These are phyloP conservation scores for Scaptomyza reducta DNA, from an alignment of 2,888 invertebrate species.

Conservation along the genomic window DNA sequence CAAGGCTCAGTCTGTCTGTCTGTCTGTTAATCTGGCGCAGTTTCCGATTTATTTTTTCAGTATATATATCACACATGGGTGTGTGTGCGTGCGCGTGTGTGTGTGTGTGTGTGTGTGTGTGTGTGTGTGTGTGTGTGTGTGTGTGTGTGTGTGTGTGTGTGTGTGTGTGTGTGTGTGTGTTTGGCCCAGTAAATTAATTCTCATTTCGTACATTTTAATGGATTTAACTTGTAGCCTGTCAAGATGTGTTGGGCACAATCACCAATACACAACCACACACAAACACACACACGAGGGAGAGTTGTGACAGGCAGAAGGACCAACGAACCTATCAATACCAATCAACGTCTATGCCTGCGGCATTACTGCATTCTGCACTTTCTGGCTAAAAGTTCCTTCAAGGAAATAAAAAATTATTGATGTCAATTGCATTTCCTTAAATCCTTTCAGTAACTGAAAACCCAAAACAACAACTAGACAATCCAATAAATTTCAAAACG, in stretches of 20 bases:
- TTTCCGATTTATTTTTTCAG: conserved; percentile 1
- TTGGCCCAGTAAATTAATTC: conserved; percentile 65
- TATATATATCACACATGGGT: not conserved
- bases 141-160: not conserved
- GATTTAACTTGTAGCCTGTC: conserved; percentile 70
- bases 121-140: conserved; percentile 2
- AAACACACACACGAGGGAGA: not conserved
- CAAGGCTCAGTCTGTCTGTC: conserved; percentile 19
- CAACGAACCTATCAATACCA: conserved; percentile 8
- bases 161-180: conserved; percentile 4
- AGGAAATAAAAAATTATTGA: not conserved
- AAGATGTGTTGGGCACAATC: conserved; percentile 20
- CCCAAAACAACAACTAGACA: too few species aligned
- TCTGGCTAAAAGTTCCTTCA: not conserved
- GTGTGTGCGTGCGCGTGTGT: too few species aligned
- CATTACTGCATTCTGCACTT: conserved; percentile 11
- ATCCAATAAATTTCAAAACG: not conserved
- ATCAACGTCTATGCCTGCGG: conserved; percentile 13
- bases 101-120: conserved; percentile 4
- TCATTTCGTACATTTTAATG: conserved; percentile 72
- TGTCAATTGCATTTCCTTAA: conserved; percentile 1
- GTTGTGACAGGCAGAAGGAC: conserved; percentile 10
- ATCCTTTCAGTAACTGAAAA: not conserved
- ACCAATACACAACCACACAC: too few species aligned
- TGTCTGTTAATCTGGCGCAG: conserved; percentile 16